phyloP scores from a whole-genome alignment of 2,888 invertebrate genomes.

The Alcis repandata region DNA sequence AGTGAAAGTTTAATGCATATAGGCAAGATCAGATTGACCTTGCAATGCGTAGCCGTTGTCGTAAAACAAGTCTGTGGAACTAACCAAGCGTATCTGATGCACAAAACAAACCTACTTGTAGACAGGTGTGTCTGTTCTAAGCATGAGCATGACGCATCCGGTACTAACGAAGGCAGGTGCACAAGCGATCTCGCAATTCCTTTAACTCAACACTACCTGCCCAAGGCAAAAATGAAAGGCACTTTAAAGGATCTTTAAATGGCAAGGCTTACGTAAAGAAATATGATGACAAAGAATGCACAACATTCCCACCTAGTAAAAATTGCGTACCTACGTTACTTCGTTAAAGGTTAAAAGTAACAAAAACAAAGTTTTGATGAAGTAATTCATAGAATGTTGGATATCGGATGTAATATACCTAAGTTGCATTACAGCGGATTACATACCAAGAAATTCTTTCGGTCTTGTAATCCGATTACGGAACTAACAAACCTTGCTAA shows the following conservation, averaged over 20 bases:
- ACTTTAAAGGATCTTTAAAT: slow-evolving; percentile 28
- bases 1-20: slow-evolving; percentile 63
- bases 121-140: slow-evolving; percentile 37
- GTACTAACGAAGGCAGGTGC: slow-evolving; percentile 41
- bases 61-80: slow-evolving; percentile 53
- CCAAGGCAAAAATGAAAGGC: slow-evolving; percentile 39
- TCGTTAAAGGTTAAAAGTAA: too few species aligned
- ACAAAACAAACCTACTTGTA: slow-evolving; percentile 13
- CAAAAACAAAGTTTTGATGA: neutral
- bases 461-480: slow-evolving; percentile 30
- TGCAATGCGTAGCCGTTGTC: slow-evolving; percentile 51
- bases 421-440: slow-evolving; percentile 24
- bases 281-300: slow-evolving; percentile 22
- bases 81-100: slow-evolving; percentile 32
- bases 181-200: slow-evolving; percentile 26
- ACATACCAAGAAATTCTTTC: slow-evolving; percentile 28
- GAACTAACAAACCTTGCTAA: slow-evolving; percentile 20
- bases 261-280: slow-evolving; percentile 30
- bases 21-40: slow-evolving; percentile 57
- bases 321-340: neutral
- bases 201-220: slow-evolving; percentile 35
- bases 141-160: slow-evolving; percentile 33
- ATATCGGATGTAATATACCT: slow-evolving; percentile 1
- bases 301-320: neutral
- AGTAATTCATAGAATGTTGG: slow-evolving; percentile 2